Evolutionary conservation across 2,888 invertebrate genomes (phyloP).

Genomic region (Aradus depressus): DNA sequence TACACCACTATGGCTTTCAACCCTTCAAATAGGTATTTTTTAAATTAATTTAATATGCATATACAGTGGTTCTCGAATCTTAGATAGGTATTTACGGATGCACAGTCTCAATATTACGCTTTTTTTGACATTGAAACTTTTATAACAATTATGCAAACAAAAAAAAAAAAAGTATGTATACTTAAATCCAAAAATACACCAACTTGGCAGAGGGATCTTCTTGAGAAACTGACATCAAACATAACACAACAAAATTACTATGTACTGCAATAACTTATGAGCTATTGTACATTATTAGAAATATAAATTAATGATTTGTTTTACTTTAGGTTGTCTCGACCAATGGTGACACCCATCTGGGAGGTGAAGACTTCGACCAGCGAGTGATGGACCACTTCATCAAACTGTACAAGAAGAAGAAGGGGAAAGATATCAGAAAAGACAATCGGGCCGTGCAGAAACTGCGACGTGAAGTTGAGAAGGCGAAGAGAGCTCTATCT

Average conservation of each 20-base stretch:
- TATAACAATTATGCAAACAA: too few species aligned
- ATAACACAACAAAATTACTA: not conserved
- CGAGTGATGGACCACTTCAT: slow-evolving; percentile 98
- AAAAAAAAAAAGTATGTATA: too few species aligned
- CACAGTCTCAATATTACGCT: too few species aligned
- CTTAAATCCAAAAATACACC: too few species aligned
- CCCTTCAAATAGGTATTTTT: too few species aligned
- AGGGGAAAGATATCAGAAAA: slow-evolving; percentile 91
- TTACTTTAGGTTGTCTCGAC: slow-evolving; percentile 61
- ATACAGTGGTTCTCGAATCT: too few species aligned
- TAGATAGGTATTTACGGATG: too few species aligned
- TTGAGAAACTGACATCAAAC: not conserved
- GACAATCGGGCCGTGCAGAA: slow-evolving; percentile 93
- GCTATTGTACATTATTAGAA: not conserved
- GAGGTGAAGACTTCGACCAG: slow-evolving; percentile 98
- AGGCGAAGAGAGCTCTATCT: slow-evolving; percentile 91
- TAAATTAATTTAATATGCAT: too few species aligned
- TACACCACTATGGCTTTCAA: too few species aligned
- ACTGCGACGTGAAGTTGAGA: slow-evolving; percentile 91
- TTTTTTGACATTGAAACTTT: too few species aligned
- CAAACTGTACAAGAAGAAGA: slow-evolving; percentile 97
- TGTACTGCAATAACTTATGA: not conserved
- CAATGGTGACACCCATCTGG: slow-evolving; percentile 93
- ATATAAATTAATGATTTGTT: not conserved
- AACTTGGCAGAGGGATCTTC: too few species aligned